Base-by-base conservation (phyloP, 2,113 vertebrate genomes). In the Neogobius melanostomus region DNA sequence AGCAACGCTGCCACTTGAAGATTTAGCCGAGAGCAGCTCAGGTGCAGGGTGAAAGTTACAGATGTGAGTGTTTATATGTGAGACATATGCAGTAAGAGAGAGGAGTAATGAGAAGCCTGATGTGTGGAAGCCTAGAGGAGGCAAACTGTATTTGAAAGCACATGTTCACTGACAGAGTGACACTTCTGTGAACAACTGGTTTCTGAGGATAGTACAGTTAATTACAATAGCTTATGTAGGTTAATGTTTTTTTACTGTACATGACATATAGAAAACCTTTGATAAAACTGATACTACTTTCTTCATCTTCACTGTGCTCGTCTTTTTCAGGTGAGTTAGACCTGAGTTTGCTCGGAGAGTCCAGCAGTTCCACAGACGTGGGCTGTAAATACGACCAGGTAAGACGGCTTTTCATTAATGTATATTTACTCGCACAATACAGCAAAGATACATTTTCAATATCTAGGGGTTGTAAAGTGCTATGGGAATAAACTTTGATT, bases 371-470 rank as follows among this genome's bases (percentile, higher is more conserved):
- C 56, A 72, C 86, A 67, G 95, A 95, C 52, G 76, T 88, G 1
- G 87, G 90, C 28, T 94, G 90, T 81, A 95, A 95, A 77, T 93
- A 93, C 77, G 93, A 96, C 71, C 94, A 98, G 97, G 97, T 99
- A 93, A 92, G 85, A 36, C 28, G 28, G 28, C 28, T 36, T 36
- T 36, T 36, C 28, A 36, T 36, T 36, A 36, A 36, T 36, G 28
- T 36, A 2, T 36, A 36, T 36, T 4, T 36, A 5, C 28, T 36
- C 3, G 3, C 1, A 36, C 4, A 4, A 36, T 4, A 36, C 28
- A 36, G 3, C 28, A 36, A 36, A 36, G 28, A 36, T 36, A 36
- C 28, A 36, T 36, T 36, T 36, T 36, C n/a, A 36, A 36, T 36
- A 36, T 36, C 28, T 28, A 28, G 28, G 3, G 3, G 28, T 36